A percentile compares a stretch with the other conserved stretches of the same genome.
Evolutionary conservation across 2,797 vertebrate species (phyloP).

Genomic region (Neomorphus geoffroyi): DNA sequence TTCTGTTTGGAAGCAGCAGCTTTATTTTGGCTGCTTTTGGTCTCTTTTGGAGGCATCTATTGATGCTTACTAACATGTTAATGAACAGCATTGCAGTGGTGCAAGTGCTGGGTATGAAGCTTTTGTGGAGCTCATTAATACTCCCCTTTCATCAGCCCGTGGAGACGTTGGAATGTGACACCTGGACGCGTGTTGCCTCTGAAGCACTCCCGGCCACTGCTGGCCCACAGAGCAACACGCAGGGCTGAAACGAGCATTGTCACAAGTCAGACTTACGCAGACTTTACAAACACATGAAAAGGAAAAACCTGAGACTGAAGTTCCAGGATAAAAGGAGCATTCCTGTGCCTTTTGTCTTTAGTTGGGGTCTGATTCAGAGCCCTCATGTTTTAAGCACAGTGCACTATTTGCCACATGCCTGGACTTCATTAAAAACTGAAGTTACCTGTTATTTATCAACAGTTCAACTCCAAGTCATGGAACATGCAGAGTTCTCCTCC

Average conservation of each 20-base stretch:
- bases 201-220: slow-evolving; percentile 47
- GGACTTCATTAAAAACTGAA: slow-evolving; percentile 22
- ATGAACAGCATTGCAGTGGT: slow-evolving; percentile 13
- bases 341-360: slow-evolving; percentile 24
- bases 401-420: not conserved
- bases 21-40: slow-evolving; percentile 41
- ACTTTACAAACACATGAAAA: slow-evolving; percentile 4
- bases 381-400: not conserved
- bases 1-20: not conserved
- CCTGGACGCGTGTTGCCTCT: not conserved
- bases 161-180: slow-evolving; percentile 5
- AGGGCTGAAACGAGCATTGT: not conserved
- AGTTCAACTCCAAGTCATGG: not conserved
- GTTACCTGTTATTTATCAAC: not conserved
- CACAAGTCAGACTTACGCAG: not conserved
- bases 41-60: slow-evolving; percentile 46
- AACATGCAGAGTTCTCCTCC: not conserved
- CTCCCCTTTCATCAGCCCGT: slow-evolving; percentile 24
- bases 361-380: not conserved
- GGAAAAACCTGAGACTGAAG: slow-evolving; percentile 17
- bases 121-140: slow-evolving; percentile 28
- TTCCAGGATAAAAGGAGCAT: not conserved
- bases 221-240: slow-evolving; percentile 40
- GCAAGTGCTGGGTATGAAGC: not conserved
- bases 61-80: slow-evolving; percentile 58